Base-by-base conservation (phyloP, 2,113 vertebrate genomes). In the Nothobranchius furzeri region DNA sequence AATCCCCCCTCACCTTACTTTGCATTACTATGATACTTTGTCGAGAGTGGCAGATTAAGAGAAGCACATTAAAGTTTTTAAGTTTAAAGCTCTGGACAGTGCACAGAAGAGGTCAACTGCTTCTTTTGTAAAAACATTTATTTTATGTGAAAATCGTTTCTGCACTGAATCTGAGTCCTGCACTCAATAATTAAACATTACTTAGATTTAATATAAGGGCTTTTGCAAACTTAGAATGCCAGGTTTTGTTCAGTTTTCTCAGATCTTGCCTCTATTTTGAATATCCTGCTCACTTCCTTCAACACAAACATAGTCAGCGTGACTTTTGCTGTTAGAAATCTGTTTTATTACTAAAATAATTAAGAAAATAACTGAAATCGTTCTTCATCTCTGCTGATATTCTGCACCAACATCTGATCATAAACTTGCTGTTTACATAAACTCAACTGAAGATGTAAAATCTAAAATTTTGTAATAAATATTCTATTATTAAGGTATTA, bases 1-100 rank as follows among this genome's bases (percentile, higher is more conserved):
- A 77, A 67, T 72, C 20, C 77, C 70, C 35, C 40, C 73, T 63
- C 50, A 49, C 64, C 37, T 48, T 20, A 47, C 17, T 55, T 69
- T 68, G 36, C 47, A 67, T 68, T 59, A 62, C 49, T 52, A 46
- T 82, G 13, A 3, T 51, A 49, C 71, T 82, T 65, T 42, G 40
- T 66, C 64, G 40, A 20, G 63, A 10, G 12, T 6, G n/a, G 37
- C 47, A n/a, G 47, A 48, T 30, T 36, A 45, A 11, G n/a, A 14
- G 20, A n/a, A n/a, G 9, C 13, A 53, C 43, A 46, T 53, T 53
- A 20, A 45, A n/a, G 24, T 13, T 3, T 56, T 10, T n/a, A 37
- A 36, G 14, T n/a, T n/a, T 56, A 4, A 1, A 20, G 4, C 2
- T 53, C 13, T 35, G 12, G 24, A 14, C 5, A 9, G 6, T 60